A percentile compares a stretch with the other conserved stretches of the same genome.
phyloP scores from a whole-genome alignment of 2,113 vertebrate species.

The Micromys minutus region DNA sequence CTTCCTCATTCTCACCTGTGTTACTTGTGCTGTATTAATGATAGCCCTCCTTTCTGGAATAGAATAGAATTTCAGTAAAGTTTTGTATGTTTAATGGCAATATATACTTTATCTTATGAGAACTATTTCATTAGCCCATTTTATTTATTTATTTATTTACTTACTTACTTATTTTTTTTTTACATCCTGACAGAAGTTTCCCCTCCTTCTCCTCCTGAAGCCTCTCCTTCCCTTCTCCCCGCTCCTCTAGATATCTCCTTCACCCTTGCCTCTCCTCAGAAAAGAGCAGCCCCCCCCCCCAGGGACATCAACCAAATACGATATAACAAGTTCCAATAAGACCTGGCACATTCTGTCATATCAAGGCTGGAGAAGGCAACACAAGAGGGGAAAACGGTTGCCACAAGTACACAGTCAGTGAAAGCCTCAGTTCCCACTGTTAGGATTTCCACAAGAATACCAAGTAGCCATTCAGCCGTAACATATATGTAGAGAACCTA shows the following conservation, averaged over 20 bases:
- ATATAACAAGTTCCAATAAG: neutral
- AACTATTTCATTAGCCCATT: neutral
- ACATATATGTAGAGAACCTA: neutral
- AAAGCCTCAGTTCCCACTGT: neutral
- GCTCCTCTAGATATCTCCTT: neutral
- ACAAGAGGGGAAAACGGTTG: neutral
- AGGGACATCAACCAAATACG: neutral
- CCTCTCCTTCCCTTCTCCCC: neutral
- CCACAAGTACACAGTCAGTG: neutral
- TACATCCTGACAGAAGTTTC: neutral
- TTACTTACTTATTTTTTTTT: neutral
- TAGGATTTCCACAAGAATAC: neutral
- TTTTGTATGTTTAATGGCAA: neutral
- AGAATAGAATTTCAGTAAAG: neutral
- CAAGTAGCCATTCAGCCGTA: neutral
- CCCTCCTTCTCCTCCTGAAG: neutral
- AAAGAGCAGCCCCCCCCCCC: neutral
- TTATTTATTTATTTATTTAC: neutral
- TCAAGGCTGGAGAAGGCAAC: neutral
- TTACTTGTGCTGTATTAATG: neutral
- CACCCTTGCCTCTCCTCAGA: neutral
- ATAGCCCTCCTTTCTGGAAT: neutral
- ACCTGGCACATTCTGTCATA: neutral
- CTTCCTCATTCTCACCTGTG: neutral
- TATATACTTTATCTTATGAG: neutral